Conservation (phyloP, 2,113 vertebrate genomes). For the Nerophis lumbriciformis region DNA sequence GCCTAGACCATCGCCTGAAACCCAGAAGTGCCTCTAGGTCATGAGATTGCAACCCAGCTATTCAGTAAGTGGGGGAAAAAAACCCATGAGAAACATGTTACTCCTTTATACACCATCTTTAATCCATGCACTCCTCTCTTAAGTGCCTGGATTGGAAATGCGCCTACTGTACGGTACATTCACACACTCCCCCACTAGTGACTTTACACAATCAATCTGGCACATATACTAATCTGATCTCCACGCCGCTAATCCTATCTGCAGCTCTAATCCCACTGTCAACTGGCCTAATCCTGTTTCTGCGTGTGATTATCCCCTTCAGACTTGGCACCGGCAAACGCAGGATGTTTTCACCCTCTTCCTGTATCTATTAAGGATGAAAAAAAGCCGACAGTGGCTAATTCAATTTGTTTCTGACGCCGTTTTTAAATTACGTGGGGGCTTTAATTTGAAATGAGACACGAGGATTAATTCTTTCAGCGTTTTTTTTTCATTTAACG, state of each 20-base stretch:
- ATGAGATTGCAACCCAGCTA: too few relatives aligned
- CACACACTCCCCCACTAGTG: slow-evolving; percentile 4
- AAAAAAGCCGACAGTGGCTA: neutral
- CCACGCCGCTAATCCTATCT: slow-evolving; percentile 56
- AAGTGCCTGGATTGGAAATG: slow-evolving; percentile 12
- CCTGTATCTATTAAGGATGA: slow-evolving; percentile 4
- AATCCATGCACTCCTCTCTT: slow-evolving; percentile 14
- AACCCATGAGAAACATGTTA: slow-evolving; percentile 5
- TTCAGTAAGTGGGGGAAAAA: slow-evolving; percentile 11
- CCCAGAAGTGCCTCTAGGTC: too few relatives aligned
- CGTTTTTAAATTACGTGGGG: neutral
- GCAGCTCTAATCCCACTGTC: slow-evolving; percentile 59
- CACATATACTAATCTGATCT: slow-evolving; percentile 54
- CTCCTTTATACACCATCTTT: slow-evolving; percentile 21
- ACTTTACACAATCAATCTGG: slow-evolving; percentile 52
- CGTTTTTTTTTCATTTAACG: neutral
- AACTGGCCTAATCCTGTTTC: slow-evolving; percentile 62
- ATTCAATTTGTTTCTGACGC: slow-evolving; percentile 3
- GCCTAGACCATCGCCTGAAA: too few relatives aligned
- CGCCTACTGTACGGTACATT: neutral
- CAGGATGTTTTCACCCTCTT: slow-evolving; percentile 20
- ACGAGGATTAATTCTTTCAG: neutral
- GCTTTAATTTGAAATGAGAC: neutral
- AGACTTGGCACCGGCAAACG: slow-evolving; percentile 29
- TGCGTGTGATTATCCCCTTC: slow-evolving; percentile 50